Percentiles rank a stretch among this genome's conserved stretches.
These are phyloP conservation scores for Corydoras maculifer DNA, from an alignment of 2,113 vertebrate genomes.

Conservation along the genomic window DNA sequence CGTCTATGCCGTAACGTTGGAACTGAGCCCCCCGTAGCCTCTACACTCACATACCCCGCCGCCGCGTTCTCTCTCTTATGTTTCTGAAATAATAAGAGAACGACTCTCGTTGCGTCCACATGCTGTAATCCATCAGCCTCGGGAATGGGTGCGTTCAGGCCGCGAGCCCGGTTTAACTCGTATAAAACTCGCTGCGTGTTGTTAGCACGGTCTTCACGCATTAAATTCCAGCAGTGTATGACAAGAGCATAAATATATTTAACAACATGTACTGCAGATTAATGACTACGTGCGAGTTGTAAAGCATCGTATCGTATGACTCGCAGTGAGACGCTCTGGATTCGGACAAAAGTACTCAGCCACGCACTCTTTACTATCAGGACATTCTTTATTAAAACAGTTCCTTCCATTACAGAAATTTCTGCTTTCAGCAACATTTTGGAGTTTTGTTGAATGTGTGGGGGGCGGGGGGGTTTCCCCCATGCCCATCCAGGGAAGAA, in stretches of 20 bases:
- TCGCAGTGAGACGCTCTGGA: too few species aligned
- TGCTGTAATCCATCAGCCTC: constrained; percentile 9
- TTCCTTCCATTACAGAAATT: too few species aligned
- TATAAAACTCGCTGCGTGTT: constrained; percentile 15
- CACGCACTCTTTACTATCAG: too few species aligned
- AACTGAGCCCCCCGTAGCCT: constrained; percentile 14
- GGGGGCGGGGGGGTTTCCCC: too few species aligned
- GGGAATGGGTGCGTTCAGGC: constrained; percentile 6
- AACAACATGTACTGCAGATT: constrained; percentile 27
- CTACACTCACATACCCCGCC: constrained; percentile 1
- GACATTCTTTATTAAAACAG: too few species aligned
- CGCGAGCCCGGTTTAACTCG: not conserved
- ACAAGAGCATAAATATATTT: constrained; percentile 34
- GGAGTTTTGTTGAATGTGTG: too few species aligned
- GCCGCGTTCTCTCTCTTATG: not conserved
- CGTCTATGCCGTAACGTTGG: constrained; percentile 36
- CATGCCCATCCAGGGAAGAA: too few species aligned
- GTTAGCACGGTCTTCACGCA: constrained; percentile 11
- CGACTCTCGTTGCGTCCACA: constrained; percentile 14
- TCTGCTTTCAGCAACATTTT: too few species aligned
- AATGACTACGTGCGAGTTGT: constrained; percentile 19
- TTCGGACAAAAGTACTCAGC: too few species aligned
- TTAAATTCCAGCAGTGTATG: constrained; percentile 24
- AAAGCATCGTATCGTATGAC: not conserved
- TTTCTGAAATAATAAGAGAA: constrained; percentile 16